Evolutionary conservation across 1,140 invertebrate species (phyloP), one percentile per base, ranked within the genome.

Genomic region (Choristoneura fumiferana): DNA sequence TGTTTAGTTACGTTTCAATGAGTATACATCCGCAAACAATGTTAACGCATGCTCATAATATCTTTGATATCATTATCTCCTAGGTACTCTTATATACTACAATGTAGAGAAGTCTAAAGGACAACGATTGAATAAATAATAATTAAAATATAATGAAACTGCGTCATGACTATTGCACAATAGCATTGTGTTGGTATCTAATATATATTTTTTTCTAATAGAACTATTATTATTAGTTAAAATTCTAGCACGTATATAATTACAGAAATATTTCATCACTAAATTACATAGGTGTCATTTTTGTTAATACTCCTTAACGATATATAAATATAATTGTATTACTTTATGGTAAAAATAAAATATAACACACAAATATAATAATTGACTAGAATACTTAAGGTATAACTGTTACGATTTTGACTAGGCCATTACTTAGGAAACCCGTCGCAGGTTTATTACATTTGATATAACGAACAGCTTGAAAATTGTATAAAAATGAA

Each of bases 381-480:
- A 85, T 85, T 85, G 82, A 85, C 82, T 85, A 85, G 72, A 78
- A 74, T 75, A 80, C 62, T 63, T 60, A 76, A 71, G 43, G 62
- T 55, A 60, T 75, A 69, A 65, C 57, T 29, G 6, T 54, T 57
- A 66, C 58, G 17, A 64, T 65, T 69, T 60, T 65, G 60, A 79
- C 75, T 84, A 82, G 81, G 80, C 78, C 81, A 57, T 69, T 36
- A 45, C 59, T 43, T 60, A 55, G 34, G 53, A 62, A 49, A 53
- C n/a, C n/a, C 43, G 9, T 12, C 10, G 17, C 40, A 43, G 39
- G 18, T 33, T 15, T n/a, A 12, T 49, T 12, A 29, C 43, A 49
- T 9, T 45, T 18, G 43, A 13, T 49, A n/a, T n/a, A 29, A 49
- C 9, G 12, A 22, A 29, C 22, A 29, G n/a, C 22, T 29, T 22